A percentile compares a stretch with the other conserved stretches of the same genome.
Evolutionary conservation across 2,797 vertebrate genomes (phyloP).

Genomic region (Vipera ursinii): DNA sequence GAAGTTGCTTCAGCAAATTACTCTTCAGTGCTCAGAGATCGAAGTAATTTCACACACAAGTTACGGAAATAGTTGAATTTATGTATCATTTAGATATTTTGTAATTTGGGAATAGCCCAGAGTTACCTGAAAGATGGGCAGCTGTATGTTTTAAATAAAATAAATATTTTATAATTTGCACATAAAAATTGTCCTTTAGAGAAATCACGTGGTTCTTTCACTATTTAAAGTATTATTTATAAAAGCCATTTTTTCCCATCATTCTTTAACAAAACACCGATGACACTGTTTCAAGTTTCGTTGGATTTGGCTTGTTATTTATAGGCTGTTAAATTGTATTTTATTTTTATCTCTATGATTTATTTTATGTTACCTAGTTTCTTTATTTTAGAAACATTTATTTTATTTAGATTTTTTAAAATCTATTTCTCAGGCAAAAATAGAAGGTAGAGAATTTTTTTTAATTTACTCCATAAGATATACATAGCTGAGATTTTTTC

Average conservation of each 20-base stretch:
- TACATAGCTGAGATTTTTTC: background rate
- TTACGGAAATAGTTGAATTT: background rate
- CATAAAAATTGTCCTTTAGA: background rate
- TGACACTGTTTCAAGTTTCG: background rate
- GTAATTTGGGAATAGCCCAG: background rate
- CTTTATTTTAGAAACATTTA: background rate
- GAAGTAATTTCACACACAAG: background rate
- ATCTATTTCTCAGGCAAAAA: background rate
- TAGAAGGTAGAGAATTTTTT: background rate
- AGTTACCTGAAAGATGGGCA: background rate
- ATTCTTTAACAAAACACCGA: background rate
- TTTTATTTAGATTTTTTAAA: background rate
- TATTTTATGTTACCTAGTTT: background rate
- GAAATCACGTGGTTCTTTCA: background rate
- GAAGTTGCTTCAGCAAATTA: background rate
- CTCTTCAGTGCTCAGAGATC: background rate
- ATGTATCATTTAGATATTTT: background rate
- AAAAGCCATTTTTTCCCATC: background rate
- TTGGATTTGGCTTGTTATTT: background rate
- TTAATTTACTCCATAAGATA: background rate
- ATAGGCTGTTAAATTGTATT: background rate
- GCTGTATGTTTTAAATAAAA: background rate
- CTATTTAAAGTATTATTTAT: background rate
- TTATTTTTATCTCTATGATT: background rate
- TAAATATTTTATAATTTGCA: background rate